Conservation (phyloP, 2,888 invertebrate species). For the Tetragonula carbonaria region DNA sequence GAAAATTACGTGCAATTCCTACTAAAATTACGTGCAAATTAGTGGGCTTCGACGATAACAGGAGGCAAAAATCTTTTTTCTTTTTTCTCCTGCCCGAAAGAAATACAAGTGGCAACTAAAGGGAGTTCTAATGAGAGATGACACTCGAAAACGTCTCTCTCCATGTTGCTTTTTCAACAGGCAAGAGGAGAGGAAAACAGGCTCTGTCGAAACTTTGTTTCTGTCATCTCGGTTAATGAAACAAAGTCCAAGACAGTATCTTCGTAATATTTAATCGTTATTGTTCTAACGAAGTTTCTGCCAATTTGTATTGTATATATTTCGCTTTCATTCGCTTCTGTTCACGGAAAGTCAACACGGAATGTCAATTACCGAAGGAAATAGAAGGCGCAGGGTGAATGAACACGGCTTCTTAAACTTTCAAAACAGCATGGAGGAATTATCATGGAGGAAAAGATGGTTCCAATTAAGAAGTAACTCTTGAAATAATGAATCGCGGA, state of each 20-base stretch:
- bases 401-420: neutral
- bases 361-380: neutral
- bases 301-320: neutral
- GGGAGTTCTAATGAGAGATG: slow-evolving; percentile 14
- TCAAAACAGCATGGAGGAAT: neutral
- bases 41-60: slow-evolving; percentile 3
- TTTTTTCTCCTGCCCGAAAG: neutral
- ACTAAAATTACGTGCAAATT: neutral
- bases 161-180: slow-evolving; percentile 26
- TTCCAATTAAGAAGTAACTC: slow-evolving; percentile 19
- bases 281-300: neutral
- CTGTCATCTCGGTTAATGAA: neutral
- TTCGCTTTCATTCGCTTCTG: neutral
- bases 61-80: neutral
- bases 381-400: too few relatives aligned
- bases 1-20: neutral
- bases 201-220: neutral
- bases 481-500: slow-evolving; percentile 2
- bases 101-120: slow-evolving; percentile 14
- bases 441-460: neutral
- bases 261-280: slow-evolving; percentile 3
- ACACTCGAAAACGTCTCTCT: slow-evolving; percentile 29
- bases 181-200: slow-evolving; percentile 8
- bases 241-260: too few relatives aligned
- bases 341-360: neutral